Evolutionary conservation across 2,888 invertebrate genomes (phyloP).

Genomic region (Drosophila pegasa): DNA sequence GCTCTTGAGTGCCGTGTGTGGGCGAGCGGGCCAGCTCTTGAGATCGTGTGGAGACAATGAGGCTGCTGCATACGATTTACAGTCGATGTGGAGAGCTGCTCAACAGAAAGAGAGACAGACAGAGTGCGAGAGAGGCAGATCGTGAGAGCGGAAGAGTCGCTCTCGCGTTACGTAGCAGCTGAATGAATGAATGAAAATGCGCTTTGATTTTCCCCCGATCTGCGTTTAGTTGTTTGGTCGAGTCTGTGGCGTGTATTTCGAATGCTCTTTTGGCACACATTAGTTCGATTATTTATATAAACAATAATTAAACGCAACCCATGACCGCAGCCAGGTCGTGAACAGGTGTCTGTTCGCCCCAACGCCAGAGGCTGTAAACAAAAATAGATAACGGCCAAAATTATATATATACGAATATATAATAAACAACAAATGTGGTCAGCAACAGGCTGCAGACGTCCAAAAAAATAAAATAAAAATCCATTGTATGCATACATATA

Average conservation of each 20-base stretch:
- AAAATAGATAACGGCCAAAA: slow-evolving; percentile 53
- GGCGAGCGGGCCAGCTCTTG: slow-evolving; percentile 46
- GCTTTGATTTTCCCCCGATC: slow-evolving; percentile 49
- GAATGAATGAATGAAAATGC: slow-evolving; percentile 65
- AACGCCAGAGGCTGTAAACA: slow-evolving; percentile 54
- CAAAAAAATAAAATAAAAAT: slow-evolving; percentile 2
- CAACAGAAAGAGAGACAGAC: slow-evolving; percentile 11
- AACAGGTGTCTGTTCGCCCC: slow-evolving; percentile 65
- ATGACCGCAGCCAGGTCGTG: slow-evolving; percentile 29
- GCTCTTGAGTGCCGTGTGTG: slow-evolving; percentile 45
- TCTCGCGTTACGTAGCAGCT: slow-evolving; percentile 4
- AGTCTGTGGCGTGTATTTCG: slow-evolving; percentile 62
- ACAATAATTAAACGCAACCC: slow-evolving; percentile 26
- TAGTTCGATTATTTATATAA: slow-evolving; percentile 33
- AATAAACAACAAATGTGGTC: slow-evolving; percentile 41
- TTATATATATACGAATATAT: slow-evolving; percentile 13
- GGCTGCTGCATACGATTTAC: slow-evolving; percentile 37
- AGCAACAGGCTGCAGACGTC: slow-evolving; percentile 29
- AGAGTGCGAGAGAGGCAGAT: not conserved
- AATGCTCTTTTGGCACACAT: slow-evolving; percentile 53
- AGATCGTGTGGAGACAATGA: slow-evolving; percentile 37
- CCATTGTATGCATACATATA: slow-evolving; percentile 6
- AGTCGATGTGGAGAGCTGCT: slow-evolving; percentile 29
- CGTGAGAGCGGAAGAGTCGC: slow-evolving; percentile 7
- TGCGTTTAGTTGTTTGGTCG: slow-evolving; percentile 58